phyloP scores from a whole-genome alignment of 2,888 invertebrate genomes.

The Apotomis turbidana region DNA sequence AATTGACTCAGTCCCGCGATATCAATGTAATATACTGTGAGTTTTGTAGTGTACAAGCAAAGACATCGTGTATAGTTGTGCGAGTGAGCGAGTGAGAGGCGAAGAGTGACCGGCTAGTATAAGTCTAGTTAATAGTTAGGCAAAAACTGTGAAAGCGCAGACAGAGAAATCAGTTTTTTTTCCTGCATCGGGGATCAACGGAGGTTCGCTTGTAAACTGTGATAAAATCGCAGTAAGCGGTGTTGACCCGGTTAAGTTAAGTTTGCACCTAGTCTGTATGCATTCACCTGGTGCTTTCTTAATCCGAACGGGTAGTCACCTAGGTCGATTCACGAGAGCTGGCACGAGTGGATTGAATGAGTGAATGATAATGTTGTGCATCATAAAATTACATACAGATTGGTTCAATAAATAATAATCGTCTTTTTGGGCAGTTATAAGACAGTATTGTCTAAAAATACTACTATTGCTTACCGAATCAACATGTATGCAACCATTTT shows the following conservation, averaged over 20 bases:
- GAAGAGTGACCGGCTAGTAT: conserved; percentile 62
- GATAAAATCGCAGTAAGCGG: conserved; percentile 73
- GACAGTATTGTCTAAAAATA: too few relatives aligned
- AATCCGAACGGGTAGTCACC: background rate
- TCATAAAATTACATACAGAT: too few relatives aligned
- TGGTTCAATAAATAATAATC: too few relatives aligned
- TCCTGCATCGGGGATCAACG: conserved; percentile 78
- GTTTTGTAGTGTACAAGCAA: conserved; percentile 68
- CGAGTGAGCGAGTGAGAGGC: conserved; percentile 60
- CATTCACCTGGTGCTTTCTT: background rate
- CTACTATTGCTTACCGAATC: too few relatives aligned
- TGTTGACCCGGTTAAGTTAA: conserved; percentile 45
- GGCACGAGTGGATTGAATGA: too few relatives aligned
- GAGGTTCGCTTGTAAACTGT: conserved; percentile 66
- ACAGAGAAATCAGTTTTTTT: conserved; percentile 68
- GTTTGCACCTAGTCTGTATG: background rate
- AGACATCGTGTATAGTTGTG: conserved; percentile 61
- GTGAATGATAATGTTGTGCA: too few relatives aligned
- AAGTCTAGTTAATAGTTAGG: conserved; percentile 83
- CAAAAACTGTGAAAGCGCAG: conserved; percentile 73
- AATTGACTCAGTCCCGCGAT: conserved; percentile 75
- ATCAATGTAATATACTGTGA: conserved; percentile 74
- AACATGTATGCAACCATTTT: too few relatives aligned
- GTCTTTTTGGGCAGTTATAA: too few relatives aligned
- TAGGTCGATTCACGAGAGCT: too few relatives aligned